Base-by-base conservation (phyloP, 2,113 vertebrate species). In the Orthonyx spaldingii region DNA sequence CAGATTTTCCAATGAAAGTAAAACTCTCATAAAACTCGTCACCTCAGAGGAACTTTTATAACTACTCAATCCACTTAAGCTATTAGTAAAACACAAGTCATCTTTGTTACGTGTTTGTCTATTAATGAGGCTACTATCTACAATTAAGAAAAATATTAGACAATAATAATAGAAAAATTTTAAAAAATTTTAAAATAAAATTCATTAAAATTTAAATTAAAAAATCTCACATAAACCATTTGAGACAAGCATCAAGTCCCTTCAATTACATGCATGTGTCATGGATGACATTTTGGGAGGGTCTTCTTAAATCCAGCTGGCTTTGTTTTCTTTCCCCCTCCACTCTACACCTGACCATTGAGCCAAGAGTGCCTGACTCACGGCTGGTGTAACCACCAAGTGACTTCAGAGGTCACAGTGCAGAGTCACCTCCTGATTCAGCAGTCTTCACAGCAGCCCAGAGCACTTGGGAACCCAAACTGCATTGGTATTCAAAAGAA, bases 331-430 rank as follows among this genome's bases (percentile, higher is more conserved):
- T 33, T 7, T 4, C 32, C 3, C 33, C 18, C 10, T 56, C 12
- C 1, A 2, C 33, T 60, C 30, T 39, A 5, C 3, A 60, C 16
- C 23, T 3, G 1, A 56, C n/a, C 37, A 30, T 0, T 13, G 27
- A 60, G 39, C 23, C 63, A 80, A 27, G 33, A 42, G 14, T 15
- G 11, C 27, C 41, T 30, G 46, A 76, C 18, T 24, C 24, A 88
- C 0, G 0, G 37, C n/a, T 10, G 6, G 22, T 18, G 23, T 35
- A 59, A 50, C 20, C 55, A 56, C 3, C 10, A 17, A 33, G 37
- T 1, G 23, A 82, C n/a, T 39, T 46, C 24, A 47, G 47, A 70
- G 32, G 16, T 37, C 65, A 41, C 21, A 70, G 49, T 2, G n/a
- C 32, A 71, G 49, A 7, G 20, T 60, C 66, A 85, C 32, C 22